Percentiles rank a stretch among this genome's conserved stretches.
These are phyloP conservation scores for Salvelinus namaycush DNA, from an alignment of 2,113 vertebrate species.

Conservation along the genomic window DNA sequence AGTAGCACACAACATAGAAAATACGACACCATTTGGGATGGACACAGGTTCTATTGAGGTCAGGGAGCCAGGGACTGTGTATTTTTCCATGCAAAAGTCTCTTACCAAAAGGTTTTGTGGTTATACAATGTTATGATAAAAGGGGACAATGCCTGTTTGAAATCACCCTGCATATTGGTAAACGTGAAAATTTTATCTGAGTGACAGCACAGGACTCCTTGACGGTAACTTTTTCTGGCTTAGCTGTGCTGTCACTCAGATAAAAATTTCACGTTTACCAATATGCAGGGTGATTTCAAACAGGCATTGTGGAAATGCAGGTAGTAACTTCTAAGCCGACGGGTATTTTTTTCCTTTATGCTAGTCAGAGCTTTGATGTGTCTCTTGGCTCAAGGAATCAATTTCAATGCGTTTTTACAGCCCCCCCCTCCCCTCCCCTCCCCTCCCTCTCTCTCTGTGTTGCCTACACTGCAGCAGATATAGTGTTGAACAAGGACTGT, in stretches of 20 bases:
- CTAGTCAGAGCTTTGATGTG: conserved; percentile 40
- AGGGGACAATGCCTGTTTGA: neutral
- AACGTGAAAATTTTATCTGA: neutral
- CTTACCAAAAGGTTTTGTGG: neutral
- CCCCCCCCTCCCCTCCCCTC: conserved; percentile 9
- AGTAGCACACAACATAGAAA: no score
- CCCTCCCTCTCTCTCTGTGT: conserved; percentile 1
- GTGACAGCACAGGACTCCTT: neutral
- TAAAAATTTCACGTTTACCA: no score
- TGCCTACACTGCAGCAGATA: conserved; percentile 59
- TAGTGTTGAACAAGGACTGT: conserved; percentile 23
- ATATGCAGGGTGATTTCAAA: no score
- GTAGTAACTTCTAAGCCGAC: neutral
- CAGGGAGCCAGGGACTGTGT: neutral
- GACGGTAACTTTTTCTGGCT: no score
- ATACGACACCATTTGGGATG: no score
- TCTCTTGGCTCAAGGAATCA: conserved; percentile 26
- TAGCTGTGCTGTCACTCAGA: no score
- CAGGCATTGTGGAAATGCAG: no score
- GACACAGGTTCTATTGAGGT: conserved; percentile 25
- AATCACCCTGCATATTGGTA: neutral
- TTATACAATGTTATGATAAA: no score
- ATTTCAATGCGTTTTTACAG: conserved; percentile 33
- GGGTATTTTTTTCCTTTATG: conserved; percentile 7
- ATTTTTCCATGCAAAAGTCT: neutral